Base-by-base conservation (phyloP, 2,113 vertebrate species). In the Alectura lathami region DNA sequence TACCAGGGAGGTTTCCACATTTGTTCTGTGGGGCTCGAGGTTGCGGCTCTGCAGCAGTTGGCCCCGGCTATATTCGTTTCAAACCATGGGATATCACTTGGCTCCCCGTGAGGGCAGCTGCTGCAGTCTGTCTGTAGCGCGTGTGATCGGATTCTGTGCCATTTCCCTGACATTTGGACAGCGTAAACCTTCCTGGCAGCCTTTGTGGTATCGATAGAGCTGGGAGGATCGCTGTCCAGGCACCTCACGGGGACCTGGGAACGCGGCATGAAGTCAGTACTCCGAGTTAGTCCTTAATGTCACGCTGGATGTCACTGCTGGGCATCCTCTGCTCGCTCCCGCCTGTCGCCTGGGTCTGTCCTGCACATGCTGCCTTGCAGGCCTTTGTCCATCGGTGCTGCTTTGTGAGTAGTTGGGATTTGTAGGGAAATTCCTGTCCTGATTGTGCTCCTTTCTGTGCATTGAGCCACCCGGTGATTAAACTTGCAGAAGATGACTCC, bases 31-130 rank as follows among this genome's bases (percentile, higher is more conserved):
- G 50, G 88, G 40, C 64, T 76, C 34, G 75, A 83, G 74, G 7
- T 56, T 32, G 63, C 4, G 1, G 32, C 68, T 88, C 23, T 5
- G 80, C 77, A 86, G 82, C 90, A 94, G 54, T 87, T 81, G 73
- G 86, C 92, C 1, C 5, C 64, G 34, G 54, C 75, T 47, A 69
- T 50, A 6, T 79, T 54, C 47, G 24, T 95, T 87, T 95, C 89
- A 63, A 42, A 76, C 96, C 88, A 36, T 59, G 56, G 89, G 91
- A 5, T 83, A 43, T 91, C 97, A 91, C 50, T 43, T 96, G 94
- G 78, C 92, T 88, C 45, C 62, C 84, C 20, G 4, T n/a, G 62
- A 73, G 69, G 91, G 86, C 96, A 97, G 96, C 97, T 97, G 97
- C 81, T 93, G 67, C 42, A 27, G 57, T 92, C 91, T 29, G 9